phyloP scores from a whole-genome alignment of 2,888 invertebrate species.

The Watsonalla binaria region DNA sequence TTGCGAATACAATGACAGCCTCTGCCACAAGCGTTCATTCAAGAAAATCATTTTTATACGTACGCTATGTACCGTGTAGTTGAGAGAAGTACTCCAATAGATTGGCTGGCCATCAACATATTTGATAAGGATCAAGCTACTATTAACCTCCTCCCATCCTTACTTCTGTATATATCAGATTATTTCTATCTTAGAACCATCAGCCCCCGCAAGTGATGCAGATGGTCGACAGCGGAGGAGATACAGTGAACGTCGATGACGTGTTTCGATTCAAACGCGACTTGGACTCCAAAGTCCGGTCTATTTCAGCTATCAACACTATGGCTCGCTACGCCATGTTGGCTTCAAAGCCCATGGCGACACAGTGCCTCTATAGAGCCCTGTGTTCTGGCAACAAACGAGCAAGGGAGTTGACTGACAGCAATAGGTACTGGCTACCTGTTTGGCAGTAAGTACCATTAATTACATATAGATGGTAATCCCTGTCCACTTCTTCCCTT shows the following conservation, averaged over 20 bases:
- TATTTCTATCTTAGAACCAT: conserved; percentile 38
- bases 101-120: no score
- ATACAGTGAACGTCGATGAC: conserved; percentile 63
- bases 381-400: conserved; percentile 84
- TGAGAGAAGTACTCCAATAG: no score
- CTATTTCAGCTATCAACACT: conserved; percentile 68
- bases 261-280: conserved; percentile 62
- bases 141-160: no score
- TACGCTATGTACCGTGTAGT: no score
- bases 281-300: conserved; percentile 29
- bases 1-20: no score
- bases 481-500: no score
- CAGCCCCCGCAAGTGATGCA: conserved; percentile 64
- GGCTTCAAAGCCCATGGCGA: conserved; percentile 73
- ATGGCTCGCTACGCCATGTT: conserved; percentile 74
- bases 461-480: background rate
- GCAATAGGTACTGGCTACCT: conserved; percentile 83
- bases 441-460: conserved; percentile 83
- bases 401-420: conserved; percentile 74
- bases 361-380: conserved; percentile 79
- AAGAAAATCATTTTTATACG: no score
- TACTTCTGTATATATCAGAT: no score
- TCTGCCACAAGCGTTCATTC: no score
- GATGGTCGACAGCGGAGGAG: conserved; percentile 59
- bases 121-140: no score